Base-by-base conservation (phyloP, 2,797 vertebrate genomes). In the Pelochelys cantorii region DNA sequence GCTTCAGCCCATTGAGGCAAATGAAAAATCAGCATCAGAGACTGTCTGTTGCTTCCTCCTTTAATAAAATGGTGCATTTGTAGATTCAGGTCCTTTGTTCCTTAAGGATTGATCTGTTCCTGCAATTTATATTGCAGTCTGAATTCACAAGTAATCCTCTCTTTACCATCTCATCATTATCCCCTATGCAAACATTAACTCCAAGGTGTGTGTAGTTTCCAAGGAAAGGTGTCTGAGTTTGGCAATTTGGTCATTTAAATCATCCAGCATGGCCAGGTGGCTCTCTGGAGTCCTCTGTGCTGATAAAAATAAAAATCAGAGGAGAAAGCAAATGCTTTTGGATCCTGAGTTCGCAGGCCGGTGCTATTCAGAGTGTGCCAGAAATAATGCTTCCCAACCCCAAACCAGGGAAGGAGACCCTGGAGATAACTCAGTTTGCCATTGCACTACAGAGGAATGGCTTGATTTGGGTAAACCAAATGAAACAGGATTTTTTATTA, bases 131-230 rank as follows among this genome's bases (percentile, higher is more conserved):
- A 60, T 54, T 42, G 62, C 68, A 79, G 53, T 31, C 13, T 3
- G 4, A 3, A 60, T 0, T 1, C 7, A 0, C 6, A 37, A 23
- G 48, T 22, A 4, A 0, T 29, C 65, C 53, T 62, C 14, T 74
- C 79, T 29, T 56, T n/a, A 10, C 1, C 1, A 55, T 2, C 82
- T 89, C n/a, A 11, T 83, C 7, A 54, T 84, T 62, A 31, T 74
- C 23, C 75, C 77, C 68, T 2, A 17, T 6, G 1, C 7, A 74
- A 31, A 42, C 3, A 75, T 11, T 9, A 0, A 0, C 15, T 7
- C 37, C 1, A 60, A 1, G 6, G 53, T 54, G 53, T 37, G 23
- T 55, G 14, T 13, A 25, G 11, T 2, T 3, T 5, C 54, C 57
- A 60, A 79, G 56, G 75, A 82, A 31, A 25, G 27, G 9, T 31